Percentiles rank a stretch among this genome's conserved stretches.
phyloP scores from a whole-genome alignment of 2,797 vertebrate genomes.

The Meriones psammophilus region DNA sequence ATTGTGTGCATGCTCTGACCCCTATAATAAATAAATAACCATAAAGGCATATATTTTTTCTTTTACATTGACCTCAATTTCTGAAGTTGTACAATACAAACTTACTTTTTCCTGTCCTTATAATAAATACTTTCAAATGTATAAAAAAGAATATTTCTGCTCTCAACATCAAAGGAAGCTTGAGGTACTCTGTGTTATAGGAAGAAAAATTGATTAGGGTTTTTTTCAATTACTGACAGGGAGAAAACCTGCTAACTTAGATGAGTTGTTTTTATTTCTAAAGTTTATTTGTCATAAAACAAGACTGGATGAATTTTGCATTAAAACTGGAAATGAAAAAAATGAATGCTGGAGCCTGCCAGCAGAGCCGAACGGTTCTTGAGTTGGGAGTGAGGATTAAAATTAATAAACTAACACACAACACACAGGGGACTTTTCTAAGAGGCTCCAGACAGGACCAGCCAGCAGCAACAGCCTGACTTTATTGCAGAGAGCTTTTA shows the following conservation, averaged over 20 bases:
- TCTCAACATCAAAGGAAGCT: neutral
- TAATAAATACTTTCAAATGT: neutral
- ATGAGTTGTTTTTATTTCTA: slow-evolving; percentile 43
- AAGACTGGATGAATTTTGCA: slow-evolving; percentile 63
- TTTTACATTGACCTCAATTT: neutral
- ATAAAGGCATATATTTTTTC: neutral
- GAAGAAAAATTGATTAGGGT: neutral
- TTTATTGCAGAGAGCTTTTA: too few species aligned
- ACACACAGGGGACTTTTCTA: too few species aligned
- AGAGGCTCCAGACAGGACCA: too few species aligned
- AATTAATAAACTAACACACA: too few species aligned
- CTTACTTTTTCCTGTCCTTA: neutral
- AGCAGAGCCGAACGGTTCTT: too few species aligned
- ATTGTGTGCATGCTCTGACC: too few species aligned
- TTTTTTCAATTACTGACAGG: neutral
- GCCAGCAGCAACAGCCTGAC: too few species aligned
- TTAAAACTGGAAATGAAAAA: slow-evolving; percentile 15
- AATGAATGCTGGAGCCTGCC: too few species aligned
- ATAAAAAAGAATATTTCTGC: neutral
- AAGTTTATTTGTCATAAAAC: slow-evolving; percentile 21
- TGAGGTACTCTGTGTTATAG: neutral
- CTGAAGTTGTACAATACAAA: neutral
- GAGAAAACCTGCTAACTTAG: slow-evolving; percentile 39
- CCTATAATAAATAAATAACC: neutral
- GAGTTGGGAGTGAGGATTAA: too few species aligned